Evolutionary conservation across 2,888 invertebrate genomes (phyloP), one percentile per base, ranked within the genome.

Genomic region (Heteropelma amictum): DNA sequence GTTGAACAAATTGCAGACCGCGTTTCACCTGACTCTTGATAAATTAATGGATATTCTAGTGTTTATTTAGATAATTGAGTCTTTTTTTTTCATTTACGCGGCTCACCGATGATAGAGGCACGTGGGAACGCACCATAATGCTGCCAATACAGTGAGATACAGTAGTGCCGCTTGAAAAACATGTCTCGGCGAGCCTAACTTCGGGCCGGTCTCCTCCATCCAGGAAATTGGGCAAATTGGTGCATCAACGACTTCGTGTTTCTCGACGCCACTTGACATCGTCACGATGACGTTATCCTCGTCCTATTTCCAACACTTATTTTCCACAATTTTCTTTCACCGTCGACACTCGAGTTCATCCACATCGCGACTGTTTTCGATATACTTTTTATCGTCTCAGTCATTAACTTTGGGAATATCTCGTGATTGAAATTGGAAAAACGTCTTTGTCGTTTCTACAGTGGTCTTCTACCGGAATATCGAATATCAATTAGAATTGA

Each of bases 41-140:
- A n/a, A n/a, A n/a, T n/a, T n/a, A n/a, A n/a, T n/a, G n/a, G n/a
- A n/a, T n/a, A n/a, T n/a, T n/a, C n/a, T n/a, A n/a, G n/a, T n/a
- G n/a, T n/a, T n/a, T n/a, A n/a, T 14, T 38, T 12, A 40, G 6
- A 3, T 21, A 19, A 1, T 0, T 33, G 21, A 6, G 14, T 51
- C 7, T 4, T 30, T 30, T 17, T 45, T 30, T 21, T 28, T 54
- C 58, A 30, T 42, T 54, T 26, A 40, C 53, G 47, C 63, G 72
- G 75, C 84, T 87, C 84, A 87, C 87, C 87, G 84, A 76, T 85
- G 79, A 70, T 84, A 84, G 26, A 85, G 80, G 72, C 81, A 82
- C 51, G 80, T 77, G 40, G 86, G 85, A 75, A 86, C 76, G 75
- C 83, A 84, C 86, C 85, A 87, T 14, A 85, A 78, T 49, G 80